phyloP scores from a whole-genome alignment of 2,888 invertebrate genomes.

The Phlogophora meticulosa region DNA sequence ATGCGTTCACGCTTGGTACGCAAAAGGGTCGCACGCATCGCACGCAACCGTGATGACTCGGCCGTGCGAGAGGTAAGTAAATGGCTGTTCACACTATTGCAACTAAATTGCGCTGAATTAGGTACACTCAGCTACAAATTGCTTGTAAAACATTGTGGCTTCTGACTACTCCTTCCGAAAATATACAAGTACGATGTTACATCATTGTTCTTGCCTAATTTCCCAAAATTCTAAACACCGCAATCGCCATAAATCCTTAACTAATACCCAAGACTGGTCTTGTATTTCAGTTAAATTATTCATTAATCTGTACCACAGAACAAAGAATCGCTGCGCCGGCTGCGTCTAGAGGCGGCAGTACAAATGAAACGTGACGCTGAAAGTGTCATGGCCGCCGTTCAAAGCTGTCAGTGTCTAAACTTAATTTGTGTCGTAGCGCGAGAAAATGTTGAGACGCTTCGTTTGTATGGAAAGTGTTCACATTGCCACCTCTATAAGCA shows the following conservation, averaged over 20 bases:
- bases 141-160: no score
- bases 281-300: constrained; percentile 62
- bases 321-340: no score
- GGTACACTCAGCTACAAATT: no score
- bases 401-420: no score
- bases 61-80: constrained; percentile 29
- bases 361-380: no score
- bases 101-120: no score
- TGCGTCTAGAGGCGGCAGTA: no score
- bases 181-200: background rate
- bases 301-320: constrained; percentile 45
- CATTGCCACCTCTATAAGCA: no score
- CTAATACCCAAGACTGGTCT: constrained; percentile 56
- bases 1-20: constrained; percentile 48
- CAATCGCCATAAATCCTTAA: constrained; percentile 36
- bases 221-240: background rate
- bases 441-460: no score
- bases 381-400: no score
- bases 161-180: background rate
- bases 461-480: no score
- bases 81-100: constrained; percentile 26
- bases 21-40: constrained; percentile 61
- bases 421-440: no score
- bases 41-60: constrained; percentile 51
- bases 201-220: background rate